Evolutionary conservation across 2,797 vertebrate species (phyloP), one percentile per base, ranked within the genome.

Genomic region (Protonibea diacanthus): DNA sequence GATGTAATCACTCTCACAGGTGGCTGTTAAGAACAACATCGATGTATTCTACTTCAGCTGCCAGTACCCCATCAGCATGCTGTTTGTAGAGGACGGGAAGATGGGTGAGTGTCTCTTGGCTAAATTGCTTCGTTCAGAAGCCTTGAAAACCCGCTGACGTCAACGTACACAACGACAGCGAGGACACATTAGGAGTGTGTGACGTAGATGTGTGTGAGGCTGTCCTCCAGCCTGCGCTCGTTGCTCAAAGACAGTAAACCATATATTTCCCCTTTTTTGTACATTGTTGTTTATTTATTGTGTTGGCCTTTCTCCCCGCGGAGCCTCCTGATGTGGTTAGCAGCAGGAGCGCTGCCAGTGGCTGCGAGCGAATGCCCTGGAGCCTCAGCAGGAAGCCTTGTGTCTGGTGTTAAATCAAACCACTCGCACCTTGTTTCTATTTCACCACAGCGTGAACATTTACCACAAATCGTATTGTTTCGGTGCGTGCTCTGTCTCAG

Each of bases 41-140:
- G 97, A 99, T 0, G 97, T 99, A 38, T 99, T 99, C 93, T 99
- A 99, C 97, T 99, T 99, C 96, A 99, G 98, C 94, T 96, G 97
- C 85, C 95, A 98, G 88, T 99, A 98, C 89, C 97, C 98, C 0
- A 96, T 99, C 89, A 98, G 97, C 92, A 96, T 99, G 91, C 95
- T 99, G 82, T 99, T 99, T 10, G 95, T 96, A 67, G 98, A 99
- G 88, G 98, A 99, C 0, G 98, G 98, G 20, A 99, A 98, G 93
- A 99, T 99, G 97, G 98, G 98, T 99, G 92, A 97, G 98, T 95
- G 42, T 63, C 47, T 71, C 51, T 71, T 57, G 13, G 53, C 69
- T 66, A 44, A 84, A 71, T 81, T 14, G 45, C 68, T 84, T 85
- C 40, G 56, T 40, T 74, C 65, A 49, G 45, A 64, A 65, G 40